These are phyloP conservation scores for Flexamia atlantica DNA, from an alignment of 2,888 invertebrate species.

Conservation along the genomic window DNA sequence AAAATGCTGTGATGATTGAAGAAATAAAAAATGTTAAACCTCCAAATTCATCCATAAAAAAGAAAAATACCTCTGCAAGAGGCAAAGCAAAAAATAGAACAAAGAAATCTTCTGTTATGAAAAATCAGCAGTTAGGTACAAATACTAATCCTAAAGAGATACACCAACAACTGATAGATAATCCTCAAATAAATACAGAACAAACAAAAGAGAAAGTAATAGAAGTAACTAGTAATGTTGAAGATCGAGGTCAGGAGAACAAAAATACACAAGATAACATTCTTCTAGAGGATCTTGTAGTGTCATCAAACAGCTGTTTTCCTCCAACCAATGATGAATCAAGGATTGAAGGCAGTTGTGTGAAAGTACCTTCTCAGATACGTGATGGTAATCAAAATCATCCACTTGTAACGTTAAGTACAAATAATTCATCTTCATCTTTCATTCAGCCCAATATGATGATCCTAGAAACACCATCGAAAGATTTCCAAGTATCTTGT, in stretches of 20 bases:
- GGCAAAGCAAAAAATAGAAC: neutral
- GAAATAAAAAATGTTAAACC: neutral
- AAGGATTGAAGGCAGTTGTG: neutral
- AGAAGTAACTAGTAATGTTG: neutral
- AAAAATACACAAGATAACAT: conserved; percentile 1
- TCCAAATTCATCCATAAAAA: neutral
- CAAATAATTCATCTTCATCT: neutral
- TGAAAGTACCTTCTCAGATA: neutral
- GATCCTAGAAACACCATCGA: conserved; percentile 58
- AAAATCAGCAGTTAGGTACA: neutral
- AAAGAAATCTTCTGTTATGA: neutral
- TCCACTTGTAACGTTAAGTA: neutral
- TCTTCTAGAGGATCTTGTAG: conserved; percentile 35
- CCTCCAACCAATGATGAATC: neutral
- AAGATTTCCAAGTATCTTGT: conserved; percentile 36
- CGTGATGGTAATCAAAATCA: neutral
- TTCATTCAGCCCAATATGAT: conserved; percentile 18
- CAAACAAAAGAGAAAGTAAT: neutral
- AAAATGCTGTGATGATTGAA: neutral
- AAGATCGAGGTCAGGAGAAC: neutral
- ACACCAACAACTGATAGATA: neutral
- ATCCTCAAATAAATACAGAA: neutral
- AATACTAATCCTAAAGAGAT: neutral
- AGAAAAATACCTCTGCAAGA: neutral
- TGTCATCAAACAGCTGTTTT: conserved; percentile 42